Conservation (phyloP, 2,797 vertebrate genomes). For the Molossus molossus region DNA sequence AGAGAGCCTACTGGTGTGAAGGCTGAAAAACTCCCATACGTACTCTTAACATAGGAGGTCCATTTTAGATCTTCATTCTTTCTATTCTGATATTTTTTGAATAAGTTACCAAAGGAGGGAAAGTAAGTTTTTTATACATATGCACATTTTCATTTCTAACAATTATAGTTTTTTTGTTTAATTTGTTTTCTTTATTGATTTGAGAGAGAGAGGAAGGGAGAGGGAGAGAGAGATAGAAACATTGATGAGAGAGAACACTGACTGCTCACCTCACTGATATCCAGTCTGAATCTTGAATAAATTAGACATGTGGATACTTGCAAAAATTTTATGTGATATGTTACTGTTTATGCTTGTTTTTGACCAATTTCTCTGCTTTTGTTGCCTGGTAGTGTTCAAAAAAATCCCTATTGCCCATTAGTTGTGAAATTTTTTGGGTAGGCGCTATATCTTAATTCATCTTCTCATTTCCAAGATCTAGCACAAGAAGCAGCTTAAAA, state of each 20-base stretch:
- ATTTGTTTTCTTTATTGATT: no score
- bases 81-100: conserved; percentile 1
- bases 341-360: neutral
- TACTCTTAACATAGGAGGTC: neutral
- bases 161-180: neutral
- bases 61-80: neutral
- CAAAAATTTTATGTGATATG: neutral
- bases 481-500: neutral
- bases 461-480: conserved; percentile 14
- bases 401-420: neutral
- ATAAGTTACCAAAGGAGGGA: neutral
- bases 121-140: neutral
- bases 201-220: no score
- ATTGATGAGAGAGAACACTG: no score
- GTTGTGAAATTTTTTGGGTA: neutral
- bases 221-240: no score
- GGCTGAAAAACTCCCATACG: neutral
- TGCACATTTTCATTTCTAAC: neutral
- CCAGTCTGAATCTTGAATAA: conserved; percentile 1
- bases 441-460: neutral
- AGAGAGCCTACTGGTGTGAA: neutral
- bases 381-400: neutral
- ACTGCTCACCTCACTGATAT: neutral
- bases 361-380: neutral
- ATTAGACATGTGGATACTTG: neutral